phyloP scores from a whole-genome alignment of 1,140 invertebrate species.

The Drosophila azteca region DNA sequence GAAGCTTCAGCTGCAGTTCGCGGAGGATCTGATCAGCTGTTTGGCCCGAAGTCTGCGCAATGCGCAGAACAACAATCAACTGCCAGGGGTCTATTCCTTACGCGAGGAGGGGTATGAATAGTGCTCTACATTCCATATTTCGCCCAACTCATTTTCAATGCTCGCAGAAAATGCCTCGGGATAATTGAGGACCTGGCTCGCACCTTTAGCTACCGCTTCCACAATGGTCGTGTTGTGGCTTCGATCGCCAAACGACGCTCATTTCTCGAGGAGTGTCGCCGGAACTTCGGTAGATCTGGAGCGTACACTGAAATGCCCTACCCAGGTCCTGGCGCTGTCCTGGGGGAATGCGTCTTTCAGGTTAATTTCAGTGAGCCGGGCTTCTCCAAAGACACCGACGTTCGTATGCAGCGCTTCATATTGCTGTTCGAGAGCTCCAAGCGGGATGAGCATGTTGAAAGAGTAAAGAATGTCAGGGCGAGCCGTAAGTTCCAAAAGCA shows the following conservation, averaged over 20 bases:
- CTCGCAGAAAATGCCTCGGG: neutral
- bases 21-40: slow-evolving; percentile 32
- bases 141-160: no score
- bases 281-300: neutral
- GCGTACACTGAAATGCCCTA: neutral
- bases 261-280: neutral
- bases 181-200: slow-evolving; percentile 17
- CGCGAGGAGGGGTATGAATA: slow-evolving; percentile 11
- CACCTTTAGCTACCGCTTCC: slow-evolving; percentile 35
- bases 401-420: neutral
- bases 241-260: slow-evolving; percentile 10
- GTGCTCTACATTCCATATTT: no score
- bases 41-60: slow-evolving; percentile 2
- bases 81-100: slow-evolving; percentile 30
- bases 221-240: slow-evolving; percentile 32
- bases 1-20: slow-evolving; percentile 13
- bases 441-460: no score
- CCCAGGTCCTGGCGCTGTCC: neutral
- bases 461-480: no score
- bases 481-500: no score
- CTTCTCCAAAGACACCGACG: neutral
- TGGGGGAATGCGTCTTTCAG: no score
- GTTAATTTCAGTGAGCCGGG: no score
- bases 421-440: no score
- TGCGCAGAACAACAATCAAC: neutral